A percentile compares a stretch with the other conserved stretches of the same genome.
These are phyloP conservation scores for Helostoma temminkii DNA, from an alignment of 2,797 vertebrate species.

Conservation along the genomic window DNA sequence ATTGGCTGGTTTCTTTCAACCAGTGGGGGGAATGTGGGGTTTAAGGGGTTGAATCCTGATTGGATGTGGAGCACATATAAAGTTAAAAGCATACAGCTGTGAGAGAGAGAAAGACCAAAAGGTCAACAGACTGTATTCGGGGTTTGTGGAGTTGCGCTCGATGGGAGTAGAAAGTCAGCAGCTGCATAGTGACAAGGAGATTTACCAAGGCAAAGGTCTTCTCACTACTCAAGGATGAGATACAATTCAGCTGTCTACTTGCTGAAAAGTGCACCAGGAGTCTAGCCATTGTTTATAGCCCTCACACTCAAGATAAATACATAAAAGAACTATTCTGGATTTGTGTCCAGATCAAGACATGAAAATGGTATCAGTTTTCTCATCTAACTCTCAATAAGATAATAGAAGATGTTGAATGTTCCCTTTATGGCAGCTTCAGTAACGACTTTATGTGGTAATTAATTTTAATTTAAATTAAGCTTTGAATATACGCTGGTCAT, in stretches of 20 bases:
- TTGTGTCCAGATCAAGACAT: background rate
- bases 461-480: conserved; percentile 28
- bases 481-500: conserved; percentile 8
- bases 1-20: conserved; percentile 66
- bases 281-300: conserved; percentile 23
- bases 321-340: background rate
- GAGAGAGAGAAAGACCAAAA: conserved; percentile 59
- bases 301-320: conserved; percentile 31
- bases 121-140: conserved; percentile 73
- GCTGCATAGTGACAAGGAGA: conserved; percentile 78
- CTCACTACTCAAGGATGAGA: conserved; percentile 63
- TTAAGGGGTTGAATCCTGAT: conserved; percentile 55
- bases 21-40: conserved; percentile 26
- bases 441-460: background rate
- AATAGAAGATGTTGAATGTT: background rate
- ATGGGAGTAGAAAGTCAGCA: conserved; percentile 75
- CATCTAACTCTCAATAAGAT: background rate
- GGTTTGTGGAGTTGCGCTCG: conserved; percentile 46
- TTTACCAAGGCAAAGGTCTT: conserved; percentile 68
- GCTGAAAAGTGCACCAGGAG: conserved; percentile 52
- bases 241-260: conserved; percentile 66
- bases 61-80: conserved; percentile 67
- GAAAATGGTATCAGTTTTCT: background rate
- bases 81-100: conserved; percentile 81
- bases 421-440: background rate